Evolutionary conservation across 1,140 invertebrate species (phyloP).

Genomic region (Hesperophylax magnus): DNA sequence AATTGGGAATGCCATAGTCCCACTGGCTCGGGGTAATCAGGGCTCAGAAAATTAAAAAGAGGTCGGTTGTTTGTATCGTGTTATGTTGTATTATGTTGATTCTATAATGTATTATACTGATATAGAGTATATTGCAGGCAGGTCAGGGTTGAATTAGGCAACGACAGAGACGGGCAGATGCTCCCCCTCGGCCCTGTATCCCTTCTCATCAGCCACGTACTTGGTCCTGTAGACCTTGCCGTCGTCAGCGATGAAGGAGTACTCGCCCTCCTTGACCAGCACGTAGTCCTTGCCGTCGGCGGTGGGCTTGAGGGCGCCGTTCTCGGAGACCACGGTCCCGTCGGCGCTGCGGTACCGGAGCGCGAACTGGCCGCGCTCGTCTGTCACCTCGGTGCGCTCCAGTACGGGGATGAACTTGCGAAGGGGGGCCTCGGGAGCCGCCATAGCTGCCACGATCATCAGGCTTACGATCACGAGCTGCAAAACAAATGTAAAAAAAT

Average conservation of each 20-base stretch:
- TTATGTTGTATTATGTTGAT: too few relatives aligned
- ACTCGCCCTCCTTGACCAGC: constrained; percentile 61
- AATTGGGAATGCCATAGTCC: too few relatives aligned
- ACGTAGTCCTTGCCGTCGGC: constrained; percentile 60
- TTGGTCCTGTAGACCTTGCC: constrained; percentile 62
- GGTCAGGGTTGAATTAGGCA: constrained; percentile 28
- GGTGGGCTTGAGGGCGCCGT: constrained; percentile 61
- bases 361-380: constrained; percentile 64
- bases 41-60: too few relatives aligned
- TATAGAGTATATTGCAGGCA: too few relatives aligned
- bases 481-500: too few relatives aligned
- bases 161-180: constrained; percentile 62
- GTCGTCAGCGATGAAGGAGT: constrained; percentile 62
- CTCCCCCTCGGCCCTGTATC: constrained; percentile 61
- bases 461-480: too few relatives aligned
- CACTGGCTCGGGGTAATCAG: too few relatives aligned
- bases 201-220: constrained; percentile 63
- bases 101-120: too few relatives aligned
- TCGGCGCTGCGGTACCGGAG: constrained; percentile 64
- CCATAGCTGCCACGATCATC: constrained; percentile 21
- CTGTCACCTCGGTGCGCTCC: constrained; percentile 61
- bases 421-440: constrained; percentile 3
- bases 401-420: constrained; percentile 54
- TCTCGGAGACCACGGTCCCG: constrained; percentile 62
- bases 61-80: too few relatives aligned